A percentile compares a stretch with the other conserved stretches of the same genome.
Evolutionary conservation across 2,888 invertebrate genomes (phyloP).

Genomic region (Idaea straminata): DNA sequence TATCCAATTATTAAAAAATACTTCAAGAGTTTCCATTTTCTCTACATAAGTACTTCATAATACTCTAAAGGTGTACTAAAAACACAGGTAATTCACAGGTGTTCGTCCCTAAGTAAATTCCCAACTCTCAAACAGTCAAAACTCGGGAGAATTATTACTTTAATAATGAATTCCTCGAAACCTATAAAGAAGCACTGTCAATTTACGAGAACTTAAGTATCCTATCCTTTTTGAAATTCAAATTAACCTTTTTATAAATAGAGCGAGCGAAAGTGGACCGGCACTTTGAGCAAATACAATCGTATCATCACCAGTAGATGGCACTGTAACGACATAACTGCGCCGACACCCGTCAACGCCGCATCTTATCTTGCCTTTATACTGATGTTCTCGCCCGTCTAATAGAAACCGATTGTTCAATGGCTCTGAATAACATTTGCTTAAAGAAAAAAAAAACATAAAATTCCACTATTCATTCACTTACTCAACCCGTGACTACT

Average conservation of each 20-base stretch:
- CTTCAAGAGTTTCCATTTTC: too few species aligned
- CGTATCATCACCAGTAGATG: constrained; percentile 35
- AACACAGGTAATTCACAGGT: neutral
- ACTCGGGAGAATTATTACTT: constrained; percentile 10
- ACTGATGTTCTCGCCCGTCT: constrained; percentile 33
- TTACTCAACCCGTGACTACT: constrained; percentile 1
- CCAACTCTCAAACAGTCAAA: neutral
- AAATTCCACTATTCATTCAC: neutral
- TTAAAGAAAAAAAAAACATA: constrained; percentile 15
- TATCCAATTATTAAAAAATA: too few species aligned
- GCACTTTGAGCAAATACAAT: constrained; percentile 37
- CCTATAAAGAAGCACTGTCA: constrained; percentile 14
- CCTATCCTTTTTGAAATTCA: constrained; percentile 21
- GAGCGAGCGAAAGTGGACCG: constrained; percentile 28
- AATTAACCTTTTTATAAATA: constrained; percentile 35
- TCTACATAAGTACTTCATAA: too few species aligned
- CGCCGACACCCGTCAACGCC: constrained; percentile 32
- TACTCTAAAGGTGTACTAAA: neutral
- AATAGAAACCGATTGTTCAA: constrained; percentile 34
- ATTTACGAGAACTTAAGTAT: constrained; percentile 11
- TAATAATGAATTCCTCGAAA: constrained; percentile 16
- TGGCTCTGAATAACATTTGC: constrained; percentile 27
- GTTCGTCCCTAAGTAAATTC: neutral
- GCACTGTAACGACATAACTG: constrained; percentile 38
- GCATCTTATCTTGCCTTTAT: constrained; percentile 41